Evolutionary conservation across 2,113 vertebrate species (phyloP), one percentile per base, ranked within the genome.

Genomic region (Phalacrocorax pelagicus): DNA sequence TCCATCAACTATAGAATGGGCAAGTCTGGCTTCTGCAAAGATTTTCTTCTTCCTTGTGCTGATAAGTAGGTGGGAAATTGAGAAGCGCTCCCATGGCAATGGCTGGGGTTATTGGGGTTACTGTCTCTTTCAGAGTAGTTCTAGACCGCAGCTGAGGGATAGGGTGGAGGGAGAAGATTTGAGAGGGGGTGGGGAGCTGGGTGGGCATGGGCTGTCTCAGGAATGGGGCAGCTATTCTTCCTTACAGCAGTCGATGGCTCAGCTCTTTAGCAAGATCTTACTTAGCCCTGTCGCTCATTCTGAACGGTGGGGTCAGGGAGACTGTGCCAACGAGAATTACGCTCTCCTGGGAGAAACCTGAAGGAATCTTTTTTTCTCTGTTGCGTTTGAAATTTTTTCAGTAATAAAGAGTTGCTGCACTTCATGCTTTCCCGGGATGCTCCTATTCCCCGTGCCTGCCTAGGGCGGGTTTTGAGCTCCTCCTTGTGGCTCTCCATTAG

Each of bases 401-500:
- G 46, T 27, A 29, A 3, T 5, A 13, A 26, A 15, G 66, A 54
- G 8, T 12, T 19, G 22, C n/a, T 54, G 36, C 75, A 2, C 20
- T 17, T 18, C 29, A 15, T 11, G 30, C 54, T 26, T 49, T 20
- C 52, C 30, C 8, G 3, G 40, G 42, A 8, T 67, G 32, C n/a
- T 55, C n/a, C 15, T 9, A 1, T 3, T 6, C 15, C n/a, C 6
- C 26, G 0, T 18, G 9, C 7, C 13, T 20, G 81, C 5, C 1
- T 4, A 10, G 59, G 51, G 75, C 92, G 57, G 93, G 74, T 23
- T 75, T 81, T 24, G 91, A 81, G 89, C 91, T 97, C 96, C 96
- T 79, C 94, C 95, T 93, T 4, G 94, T 11, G 97, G 94, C 65
- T 69, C 23, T 1, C 3, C 9, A 12, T 51, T 8, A 15, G 66